phyloP scores from a whole-genome alignment of 2,113 vertebrate genomes.

The Shinisaurus crocodilurus region DNA sequence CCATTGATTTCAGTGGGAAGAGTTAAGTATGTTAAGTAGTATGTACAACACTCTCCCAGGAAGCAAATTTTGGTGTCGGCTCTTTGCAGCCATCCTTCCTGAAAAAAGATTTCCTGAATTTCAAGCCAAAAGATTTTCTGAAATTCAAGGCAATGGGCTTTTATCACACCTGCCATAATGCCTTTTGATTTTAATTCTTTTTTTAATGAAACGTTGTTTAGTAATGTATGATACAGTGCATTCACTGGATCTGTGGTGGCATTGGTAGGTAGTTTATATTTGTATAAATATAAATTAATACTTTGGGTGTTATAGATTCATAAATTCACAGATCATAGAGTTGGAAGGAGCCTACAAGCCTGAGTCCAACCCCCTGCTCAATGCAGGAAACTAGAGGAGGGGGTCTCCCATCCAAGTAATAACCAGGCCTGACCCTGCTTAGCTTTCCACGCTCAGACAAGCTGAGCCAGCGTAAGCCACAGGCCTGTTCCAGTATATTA shows the following conservation, averaged over 20 bases:
- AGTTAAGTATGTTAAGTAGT: background rate
- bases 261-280: background rate
- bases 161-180: background rate
- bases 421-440: too few relatives aligned
- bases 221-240: background rate
- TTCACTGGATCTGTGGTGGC: background rate
- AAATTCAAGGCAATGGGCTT: background rate
- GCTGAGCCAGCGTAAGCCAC: too few relatives aligned
- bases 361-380: too few relatives aligned
- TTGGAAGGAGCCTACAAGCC: too few relatives aligned
- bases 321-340: too few relatives aligned
- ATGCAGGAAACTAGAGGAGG: too few relatives aligned
- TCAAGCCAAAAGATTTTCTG: background rate
- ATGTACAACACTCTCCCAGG: background rate
- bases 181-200: background rate
- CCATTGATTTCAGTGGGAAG: background rate
- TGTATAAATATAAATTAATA: background rate
- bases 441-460: too few relatives aligned
- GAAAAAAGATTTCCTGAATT: background rate
- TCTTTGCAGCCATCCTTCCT: background rate
- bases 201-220: background rate
- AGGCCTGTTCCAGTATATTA: too few relatives aligned
- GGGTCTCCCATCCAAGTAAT: too few relatives aligned
- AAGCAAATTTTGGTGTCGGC: background rate
- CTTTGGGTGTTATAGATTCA: too few relatives aligned